phyloP scores from a whole-genome alignment of 2,113 vertebrate species.

The Megalops atlanticus region DNA sequence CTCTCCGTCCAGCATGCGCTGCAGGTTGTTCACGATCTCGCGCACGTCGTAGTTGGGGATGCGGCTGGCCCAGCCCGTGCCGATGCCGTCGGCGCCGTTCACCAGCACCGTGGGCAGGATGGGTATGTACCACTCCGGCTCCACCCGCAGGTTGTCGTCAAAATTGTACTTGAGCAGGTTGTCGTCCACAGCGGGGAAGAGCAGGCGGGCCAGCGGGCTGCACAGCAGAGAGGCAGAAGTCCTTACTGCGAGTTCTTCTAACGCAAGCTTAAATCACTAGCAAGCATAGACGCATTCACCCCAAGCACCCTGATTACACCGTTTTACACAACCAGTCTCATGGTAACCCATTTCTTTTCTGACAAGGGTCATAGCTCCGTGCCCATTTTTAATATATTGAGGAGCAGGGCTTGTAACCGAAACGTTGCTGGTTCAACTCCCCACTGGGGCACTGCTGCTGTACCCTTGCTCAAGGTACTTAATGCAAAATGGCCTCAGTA shows the following conservation, averaged over 20 bases:
- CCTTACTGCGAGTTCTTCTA: neutral
- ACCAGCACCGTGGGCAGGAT: conserved; percentile 91
- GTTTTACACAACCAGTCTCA: neutral
- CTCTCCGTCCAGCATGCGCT: conserved; percentile 84
- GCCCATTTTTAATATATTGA: too few relatives aligned
- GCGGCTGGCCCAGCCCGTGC: conserved; percentile 95
- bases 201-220: conserved; percentile 82
- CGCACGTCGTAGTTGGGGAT: conserved; percentile 88
- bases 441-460: too few relatives aligned
- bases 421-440: too few relatives aligned
- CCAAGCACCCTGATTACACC: neutral
- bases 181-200: conserved; percentile 88
- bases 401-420: too few relatives aligned
- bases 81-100: conserved; percentile 93
- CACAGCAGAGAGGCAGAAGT: neutral
- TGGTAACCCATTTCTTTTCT: too few relatives aligned
- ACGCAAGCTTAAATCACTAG: too few relatives aligned
- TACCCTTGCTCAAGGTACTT: too few relatives aligned
- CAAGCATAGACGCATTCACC: too few relatives aligned
- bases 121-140: conserved; percentile 97
- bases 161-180: conserved; percentile 86
- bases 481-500: too few relatives aligned
- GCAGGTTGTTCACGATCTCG: conserved; percentile 88
- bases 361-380: too few relatives aligned
- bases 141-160: conserved; percentile 95